Percentiles rank a stretch among this genome's conserved stretches.
Conservation (phyloP, 2,113 vertebrate genomes). For the Protomyctophum bolini region DNA sequence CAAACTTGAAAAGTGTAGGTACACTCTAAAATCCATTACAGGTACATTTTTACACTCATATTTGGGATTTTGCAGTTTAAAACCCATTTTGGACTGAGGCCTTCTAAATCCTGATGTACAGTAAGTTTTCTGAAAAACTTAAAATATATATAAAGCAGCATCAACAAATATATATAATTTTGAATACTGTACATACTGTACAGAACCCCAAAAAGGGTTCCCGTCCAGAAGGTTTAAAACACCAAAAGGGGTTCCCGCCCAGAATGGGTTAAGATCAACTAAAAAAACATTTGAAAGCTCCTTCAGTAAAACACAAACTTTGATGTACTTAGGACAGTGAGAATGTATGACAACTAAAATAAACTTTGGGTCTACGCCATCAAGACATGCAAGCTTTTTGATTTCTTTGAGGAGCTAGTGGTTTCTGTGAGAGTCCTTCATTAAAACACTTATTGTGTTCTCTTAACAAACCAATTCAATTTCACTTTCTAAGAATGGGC, state of each 20-base stretch:
- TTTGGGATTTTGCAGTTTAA: too few relatives aligned
- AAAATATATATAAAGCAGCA: too few relatives aligned
- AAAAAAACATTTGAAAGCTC: not conserved
- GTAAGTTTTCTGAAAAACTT: too few relatives aligned
- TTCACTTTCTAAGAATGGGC: slow-evolving; percentile 71
- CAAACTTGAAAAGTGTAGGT: not conserved
- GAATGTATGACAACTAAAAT: not conserved
- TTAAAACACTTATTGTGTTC: slow-evolving; percentile 54
- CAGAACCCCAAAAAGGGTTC: too few relatives aligned
- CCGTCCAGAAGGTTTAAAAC: too few relatives aligned
- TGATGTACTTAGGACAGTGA: slow-evolving; percentile 24
- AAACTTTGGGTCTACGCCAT: slow-evolving; percentile 1
- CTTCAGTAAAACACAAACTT: slow-evolving; percentile 18
- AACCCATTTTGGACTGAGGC: too few relatives aligned
- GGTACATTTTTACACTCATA: too few relatives aligned
- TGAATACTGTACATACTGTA: too few relatives aligned
- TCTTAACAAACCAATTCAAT: slow-evolving; percentile 65
- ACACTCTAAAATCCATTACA: slow-evolving; percentile 1
- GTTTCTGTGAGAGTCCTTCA: slow-evolving; percentile 41
- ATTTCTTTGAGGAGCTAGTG: slow-evolving; percentile 40
- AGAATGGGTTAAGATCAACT: too few relatives aligned
- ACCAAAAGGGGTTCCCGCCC: too few relatives aligned
- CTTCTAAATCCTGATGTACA: too few relatives aligned
- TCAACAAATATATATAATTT: too few relatives aligned
- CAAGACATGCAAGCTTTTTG: slow-evolving; percentile 45